phyloP scores from a whole-genome alignment of 2,888 invertebrate genomes.

The Tetramorium bicarinatum region DNA sequence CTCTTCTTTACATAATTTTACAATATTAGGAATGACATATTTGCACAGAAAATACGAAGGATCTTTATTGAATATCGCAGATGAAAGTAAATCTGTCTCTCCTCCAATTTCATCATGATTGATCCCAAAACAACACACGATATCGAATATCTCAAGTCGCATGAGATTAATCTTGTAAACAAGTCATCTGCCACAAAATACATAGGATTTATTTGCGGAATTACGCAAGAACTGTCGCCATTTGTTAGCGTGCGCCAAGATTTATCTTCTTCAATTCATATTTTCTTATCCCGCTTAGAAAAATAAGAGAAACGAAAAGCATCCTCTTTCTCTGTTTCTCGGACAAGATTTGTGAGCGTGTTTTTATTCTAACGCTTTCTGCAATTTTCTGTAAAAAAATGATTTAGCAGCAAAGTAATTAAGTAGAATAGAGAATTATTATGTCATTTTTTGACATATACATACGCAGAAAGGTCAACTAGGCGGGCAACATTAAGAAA shows the following conservation, averaged over 20 bases:
- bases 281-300: constrained; percentile 7
- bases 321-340: not conserved
- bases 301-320: not conserved
- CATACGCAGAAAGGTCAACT: constrained; percentile 14
- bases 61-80: constrained; percentile 38
- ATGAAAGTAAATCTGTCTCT: constrained; percentile 22
- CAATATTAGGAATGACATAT: not conserved
- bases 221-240: constrained; percentile 10
- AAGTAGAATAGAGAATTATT: not conserved
- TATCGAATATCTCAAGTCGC: constrained; percentile 35
- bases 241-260: constrained; percentile 31
- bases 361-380: not conserved
- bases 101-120: constrained; percentile 42
- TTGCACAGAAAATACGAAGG: not conserved
- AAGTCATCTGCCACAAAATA: constrained; percentile 26
- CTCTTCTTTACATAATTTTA: not conserved
- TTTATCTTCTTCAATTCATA: constrained; percentile 13
- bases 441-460: constrained; percentile 13
- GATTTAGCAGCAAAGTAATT: not conserved
- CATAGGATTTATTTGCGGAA: not conserved
- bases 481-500: constrained; percentile 44
- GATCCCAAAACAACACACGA: constrained; percentile 19
- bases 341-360: constrained; percentile 12
- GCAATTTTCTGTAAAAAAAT: not conserved
- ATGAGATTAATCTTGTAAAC: constrained; percentile 34